Evolutionary conservation across 2,888 invertebrate genomes (phyloP).

Genomic region (Acanthococcus lagerstroemiae): DNA sequence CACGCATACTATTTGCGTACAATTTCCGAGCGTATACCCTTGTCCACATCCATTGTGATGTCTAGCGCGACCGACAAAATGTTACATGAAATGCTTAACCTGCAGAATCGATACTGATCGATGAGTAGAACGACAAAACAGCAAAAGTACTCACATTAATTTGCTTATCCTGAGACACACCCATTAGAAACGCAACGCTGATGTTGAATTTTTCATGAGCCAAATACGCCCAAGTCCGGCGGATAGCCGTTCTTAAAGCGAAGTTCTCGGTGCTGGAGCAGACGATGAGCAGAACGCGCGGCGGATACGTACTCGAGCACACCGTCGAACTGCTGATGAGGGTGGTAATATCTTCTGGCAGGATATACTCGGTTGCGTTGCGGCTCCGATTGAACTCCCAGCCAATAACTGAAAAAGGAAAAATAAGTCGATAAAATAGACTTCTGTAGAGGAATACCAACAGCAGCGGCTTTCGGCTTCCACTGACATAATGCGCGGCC

Average conservation of each 20-base stretch:
- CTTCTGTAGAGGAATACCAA: too few species aligned
- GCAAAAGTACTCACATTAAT: conserved; percentile 18
- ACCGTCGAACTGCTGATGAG: neutral
- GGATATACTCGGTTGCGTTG: conserved; percentile 11
- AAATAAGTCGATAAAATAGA: too few species aligned
- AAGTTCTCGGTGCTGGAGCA: conserved; percentile 63
- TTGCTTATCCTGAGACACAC: conserved; percentile 47
- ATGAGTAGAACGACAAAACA: too few species aligned
- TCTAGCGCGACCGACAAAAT: too few species aligned
- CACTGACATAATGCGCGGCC: too few species aligned
- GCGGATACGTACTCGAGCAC: conserved; percentile 39
- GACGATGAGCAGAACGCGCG: conserved; percentile 55
- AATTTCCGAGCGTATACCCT: too few species aligned
- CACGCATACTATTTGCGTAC: too few species aligned
- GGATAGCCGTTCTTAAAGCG: conserved; percentile 54
- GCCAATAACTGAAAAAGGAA: conserved; percentile 5
- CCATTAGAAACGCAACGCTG: conserved; percentile 51
- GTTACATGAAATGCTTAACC: too few species aligned
- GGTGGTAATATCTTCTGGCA: conserved; percentile 8
- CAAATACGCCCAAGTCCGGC: conserved; percentile 57
- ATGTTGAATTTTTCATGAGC: conserved; percentile 38
- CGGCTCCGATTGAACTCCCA: conserved; percentile 25
- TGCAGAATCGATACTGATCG: too few species aligned
- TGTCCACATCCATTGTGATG: too few species aligned
- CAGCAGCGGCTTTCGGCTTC: too few species aligned